These are phyloP conservation scores for Anniella stebbinsi DNA, from an alignment of 2,797 vertebrate genomes.

Conservation along the genomic window DNA sequence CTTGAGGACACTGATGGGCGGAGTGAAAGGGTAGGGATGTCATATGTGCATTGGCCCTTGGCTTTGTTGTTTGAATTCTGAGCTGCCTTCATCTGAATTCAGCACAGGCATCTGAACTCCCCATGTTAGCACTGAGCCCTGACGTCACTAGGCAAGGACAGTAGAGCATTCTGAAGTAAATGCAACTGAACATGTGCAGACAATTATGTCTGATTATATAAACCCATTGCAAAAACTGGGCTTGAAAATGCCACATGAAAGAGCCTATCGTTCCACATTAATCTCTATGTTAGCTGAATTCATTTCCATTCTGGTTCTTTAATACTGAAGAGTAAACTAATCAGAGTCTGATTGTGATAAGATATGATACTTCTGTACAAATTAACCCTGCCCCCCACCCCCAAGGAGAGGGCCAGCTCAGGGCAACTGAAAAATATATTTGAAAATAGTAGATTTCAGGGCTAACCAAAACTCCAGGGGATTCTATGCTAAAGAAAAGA, in stretches of 20 bases:
- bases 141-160: slow-evolving; percentile 69
- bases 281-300: slow-evolving; percentile 66
- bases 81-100: slow-evolving; percentile 22
- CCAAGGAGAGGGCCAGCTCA: slow-evolving; percentile 61
- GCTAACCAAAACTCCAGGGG: slow-evolving; percentile 42
- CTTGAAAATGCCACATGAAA: slow-evolving; percentile 76
- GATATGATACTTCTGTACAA: slow-evolving; percentile 71
- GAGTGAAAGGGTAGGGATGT: accelerated
- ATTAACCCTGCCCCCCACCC: slow-evolving; percentile 60
- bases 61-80: background rate
- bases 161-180: slow-evolving; percentile 74
- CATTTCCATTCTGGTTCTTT: slow-evolving; percentile 77
- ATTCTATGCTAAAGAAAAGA: slow-evolving; percentile 10
- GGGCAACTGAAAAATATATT: slow-evolving; percentile 45
- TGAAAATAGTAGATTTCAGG: slow-evolving; percentile 57
- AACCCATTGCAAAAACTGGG: slow-evolving; percentile 65
- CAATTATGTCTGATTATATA: slow-evolving; percentile 78
- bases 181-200: slow-evolving; percentile 79
- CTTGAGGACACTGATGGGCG: accelerated
- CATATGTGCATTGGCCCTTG: background rate
- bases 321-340: slow-evolving; percentile 67
- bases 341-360: slow-evolving; percentile 66
- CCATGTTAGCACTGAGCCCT: slow-evolving; percentile 34
- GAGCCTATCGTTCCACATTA: slow-evolving; percentile 73
- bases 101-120: background rate